Conservation (phyloP, 2,888 invertebrate genomes). For the Hoplodrina blanda region DNA sequence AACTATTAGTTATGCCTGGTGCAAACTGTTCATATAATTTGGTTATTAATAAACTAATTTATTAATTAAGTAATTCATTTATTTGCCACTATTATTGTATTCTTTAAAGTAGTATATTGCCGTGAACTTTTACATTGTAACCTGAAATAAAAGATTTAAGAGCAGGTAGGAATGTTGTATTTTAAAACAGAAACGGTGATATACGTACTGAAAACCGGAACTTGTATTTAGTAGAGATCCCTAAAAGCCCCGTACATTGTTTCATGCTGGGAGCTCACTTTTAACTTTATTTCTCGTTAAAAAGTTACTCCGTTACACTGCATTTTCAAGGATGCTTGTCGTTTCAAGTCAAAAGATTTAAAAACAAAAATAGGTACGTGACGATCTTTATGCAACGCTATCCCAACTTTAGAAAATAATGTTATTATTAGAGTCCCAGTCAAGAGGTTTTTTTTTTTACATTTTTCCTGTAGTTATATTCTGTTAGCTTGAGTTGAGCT, state of each 20-base stretch:
- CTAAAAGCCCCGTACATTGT: constrained; percentile 49
- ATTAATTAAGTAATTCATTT: too few relatives aligned
- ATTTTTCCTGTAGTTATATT: background rate
- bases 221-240: constrained; percentile 21
- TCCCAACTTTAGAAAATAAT: background rate
- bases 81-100: too few relatives aligned
- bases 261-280: constrained; percentile 35
- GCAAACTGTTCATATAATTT: too few relatives aligned
- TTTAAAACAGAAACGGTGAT: constrained; percentile 1
- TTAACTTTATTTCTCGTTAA: constrained; percentile 60
- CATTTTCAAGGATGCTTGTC: constrained; percentile 28
- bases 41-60: too few relatives aligned
- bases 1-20: too few relatives aligned
- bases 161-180: background rate
- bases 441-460: background rate
- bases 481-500: too few relatives aligned
- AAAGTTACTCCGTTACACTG: constrained; percentile 50
- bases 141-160: background rate
- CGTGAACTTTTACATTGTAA: background rate
- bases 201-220: background rate
- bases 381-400: background rate
- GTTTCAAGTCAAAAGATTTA: constrained; percentile 33
- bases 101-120: too few relatives aligned
- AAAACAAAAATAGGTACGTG: constrained; percentile 9
- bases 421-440: background rate